Base-by-base conservation (phyloP, 2,113 vertebrate genomes). In the Daphoenositta chrysoptera region DNA sequence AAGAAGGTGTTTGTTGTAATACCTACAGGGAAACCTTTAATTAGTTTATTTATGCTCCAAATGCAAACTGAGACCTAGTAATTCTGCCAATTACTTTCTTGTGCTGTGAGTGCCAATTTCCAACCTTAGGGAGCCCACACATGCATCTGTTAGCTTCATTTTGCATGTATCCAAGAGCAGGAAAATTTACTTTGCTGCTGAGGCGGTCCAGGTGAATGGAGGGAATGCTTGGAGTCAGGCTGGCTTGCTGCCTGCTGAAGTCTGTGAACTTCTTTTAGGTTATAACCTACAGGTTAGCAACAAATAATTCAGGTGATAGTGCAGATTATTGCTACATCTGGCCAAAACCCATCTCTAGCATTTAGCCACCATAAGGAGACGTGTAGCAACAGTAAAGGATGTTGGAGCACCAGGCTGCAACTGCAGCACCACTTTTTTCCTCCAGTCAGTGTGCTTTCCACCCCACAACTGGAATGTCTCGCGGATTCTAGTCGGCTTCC, bases 51-150 rank as follows among this genome's bases (percentile, higher is more conserved):
- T 93, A 85, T 78, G 50, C 77, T 93, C 54, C 72, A 73, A 83
- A 93, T 53, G 76, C 77, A 93, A 90, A 87, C 77, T 30, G 91
- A 92, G 83, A 64, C 75, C 83, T 91, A 83, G 81, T 94, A 95
- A 93, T 94, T 92, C 61, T 96, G 65, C 80, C 83, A 86, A 50
- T 94, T 94, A 54, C 47, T 83, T 91, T 93, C 82, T 93, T 88
- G 47, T 85, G n/a, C 82, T 88, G 39, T 0, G 26, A 90, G 87
- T 94, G 90, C 94, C 94, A 94, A 71, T 93, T 97, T 88, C 85
- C 75, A 91, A 31, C 85, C 94, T 92, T 90, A 80, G 92, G 85
- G 90, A 91, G 88, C 88, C 93, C 90, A 94, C 93, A 94, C 75
- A 88, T 70, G 54, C 82, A 85, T 95, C 89, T 95, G 85, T 95